Percentiles rank a stretch among this genome's conserved stretches.
These are phyloP conservation scores for Amniataba percoides DNA, from an alignment of 2,797 vertebrate species.

Conservation along the genomic window DNA sequence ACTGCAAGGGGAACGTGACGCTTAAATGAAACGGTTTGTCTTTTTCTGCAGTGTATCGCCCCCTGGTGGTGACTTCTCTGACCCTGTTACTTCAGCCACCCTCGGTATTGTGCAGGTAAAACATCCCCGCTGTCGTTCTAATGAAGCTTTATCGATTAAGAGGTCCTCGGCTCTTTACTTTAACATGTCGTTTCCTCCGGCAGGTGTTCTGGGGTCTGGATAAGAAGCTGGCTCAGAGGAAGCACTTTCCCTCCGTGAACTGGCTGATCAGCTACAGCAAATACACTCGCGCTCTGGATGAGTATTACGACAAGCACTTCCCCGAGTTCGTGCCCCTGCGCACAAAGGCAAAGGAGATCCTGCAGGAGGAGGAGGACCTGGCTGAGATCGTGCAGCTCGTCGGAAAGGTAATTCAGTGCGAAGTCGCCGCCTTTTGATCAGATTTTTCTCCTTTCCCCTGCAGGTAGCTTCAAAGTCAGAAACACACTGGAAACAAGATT, in stretches of 20 bases:
- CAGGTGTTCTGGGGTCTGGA: constrained; percentile 98
- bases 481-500: not conserved
- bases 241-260: constrained; percentile 98
- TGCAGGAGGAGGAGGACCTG: constrained; percentile 98
- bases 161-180: not conserved
- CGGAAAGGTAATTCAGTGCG: constrained; percentile 87
- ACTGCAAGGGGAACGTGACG: not conserved
- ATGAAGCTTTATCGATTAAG: not conserved
- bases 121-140: not conserved
- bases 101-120: constrained; percentile 97
- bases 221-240: constrained; percentile 98
- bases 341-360: constrained; percentile 97
- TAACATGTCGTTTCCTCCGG: not conserved
- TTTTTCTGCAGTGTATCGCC: constrained; percentile 91
- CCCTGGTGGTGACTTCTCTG: constrained; percentile 98
- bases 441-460: not conserved
- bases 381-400: constrained; percentile 98
- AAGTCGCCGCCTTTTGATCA: accelerated
- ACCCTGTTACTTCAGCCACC: constrained; percentile 98
- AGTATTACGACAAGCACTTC: constrained; percentile 98
- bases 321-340: constrained; percentile 95
- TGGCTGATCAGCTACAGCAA: constrained; percentile 99
- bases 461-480: not conserved
- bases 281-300: constrained; percentile 94
- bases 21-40: not conserved